Evolutionary conservation across 2,797 vertebrate genomes (phyloP).

Genomic region (Sciurus carolinensis): DNA sequence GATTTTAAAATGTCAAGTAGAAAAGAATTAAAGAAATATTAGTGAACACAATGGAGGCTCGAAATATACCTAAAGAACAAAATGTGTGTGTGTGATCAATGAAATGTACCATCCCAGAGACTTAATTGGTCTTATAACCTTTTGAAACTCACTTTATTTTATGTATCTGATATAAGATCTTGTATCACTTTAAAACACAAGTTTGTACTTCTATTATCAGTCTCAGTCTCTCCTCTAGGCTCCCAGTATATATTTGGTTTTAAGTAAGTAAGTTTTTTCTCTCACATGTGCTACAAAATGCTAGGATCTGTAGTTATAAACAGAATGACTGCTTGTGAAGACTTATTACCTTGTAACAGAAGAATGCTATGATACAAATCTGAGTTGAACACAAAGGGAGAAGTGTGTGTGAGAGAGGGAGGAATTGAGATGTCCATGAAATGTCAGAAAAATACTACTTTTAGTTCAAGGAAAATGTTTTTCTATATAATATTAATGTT

Average conservation of each 20-base stretch:
- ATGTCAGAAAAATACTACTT: not conserved
- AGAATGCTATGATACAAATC: not conserved
- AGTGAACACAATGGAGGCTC: not conserved
- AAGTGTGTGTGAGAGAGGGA: not conserved
- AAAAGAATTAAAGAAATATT: not conserved
- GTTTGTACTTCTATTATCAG: not conserved
- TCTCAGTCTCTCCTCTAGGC: not conserved
- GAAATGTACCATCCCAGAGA: not conserved
- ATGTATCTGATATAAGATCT: not conserved
- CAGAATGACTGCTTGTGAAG: not conserved
- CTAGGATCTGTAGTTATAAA: not conserved
- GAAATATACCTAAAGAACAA: not conserved
- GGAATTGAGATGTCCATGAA: not conserved
- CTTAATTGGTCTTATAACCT: not conserved
- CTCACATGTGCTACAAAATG: not conserved
- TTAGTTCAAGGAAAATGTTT: not conserved
- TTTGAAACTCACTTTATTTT: constrained; percentile 23
- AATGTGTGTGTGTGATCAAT: not conserved
- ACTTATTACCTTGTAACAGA: not conserved
- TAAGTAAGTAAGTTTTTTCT: not conserved
- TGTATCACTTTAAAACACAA: not conserved
- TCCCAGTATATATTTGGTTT: not conserved
- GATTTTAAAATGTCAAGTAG: constrained; percentile 23
- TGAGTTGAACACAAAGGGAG: not conserved
- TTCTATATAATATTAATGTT: not conserved